Conservation (phyloP, 2,888 invertebrate genomes). For the Phengaris alcon region DNA sequence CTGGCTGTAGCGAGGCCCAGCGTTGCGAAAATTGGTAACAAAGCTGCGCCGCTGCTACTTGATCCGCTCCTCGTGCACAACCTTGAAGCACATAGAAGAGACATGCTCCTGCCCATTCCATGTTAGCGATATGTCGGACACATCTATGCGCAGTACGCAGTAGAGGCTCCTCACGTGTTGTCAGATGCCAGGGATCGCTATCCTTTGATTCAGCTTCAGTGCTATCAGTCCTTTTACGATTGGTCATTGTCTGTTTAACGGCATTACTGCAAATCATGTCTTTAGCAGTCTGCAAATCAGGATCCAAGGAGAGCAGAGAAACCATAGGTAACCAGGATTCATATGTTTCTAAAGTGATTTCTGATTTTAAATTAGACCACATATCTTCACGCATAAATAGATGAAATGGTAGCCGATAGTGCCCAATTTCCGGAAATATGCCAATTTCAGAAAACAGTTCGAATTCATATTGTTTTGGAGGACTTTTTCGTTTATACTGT, state of each 20-base stretch:
- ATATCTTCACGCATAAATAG: slow-evolving; percentile 72
- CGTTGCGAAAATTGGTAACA: slow-evolving; percentile 75
- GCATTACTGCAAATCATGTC: slow-evolving; percentile 78
- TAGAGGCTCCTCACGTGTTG: slow-evolving; percentile 65
- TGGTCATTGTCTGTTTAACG: slow-evolving; percentile 75
- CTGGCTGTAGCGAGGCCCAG: slow-evolving; percentile 72
- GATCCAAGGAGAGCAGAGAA: slow-evolving; percentile 61
- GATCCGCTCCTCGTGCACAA: slow-evolving; percentile 73
- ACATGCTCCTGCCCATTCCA: slow-evolving; percentile 78
- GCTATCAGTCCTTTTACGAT: slow-evolving; percentile 56
- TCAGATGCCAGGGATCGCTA: slow-evolving; percentile 65
- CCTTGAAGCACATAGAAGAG: slow-evolving; percentile 74
- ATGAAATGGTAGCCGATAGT: slow-evolving; percentile 72
- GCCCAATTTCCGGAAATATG: slow-evolving; percentile 73
- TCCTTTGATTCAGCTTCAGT: slow-evolving; percentile 52
- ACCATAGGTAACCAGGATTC: slow-evolving; percentile 71
- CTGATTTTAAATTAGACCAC: slow-evolving; percentile 75
- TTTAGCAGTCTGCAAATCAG: slow-evolving; percentile 67
- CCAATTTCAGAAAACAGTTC: slow-evolving; percentile 74
- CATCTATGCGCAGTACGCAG: slow-evolving; percentile 71
- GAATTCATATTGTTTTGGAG: slow-evolving; percentile 72
- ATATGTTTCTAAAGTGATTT: slow-evolving; percentile 74
- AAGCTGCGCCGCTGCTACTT: slow-evolving; percentile 73
- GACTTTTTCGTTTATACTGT: slow-evolving; percentile 63
- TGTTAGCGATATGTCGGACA: slow-evolving; percentile 71